phyloP scores from a whole-genome alignment of 2,888 invertebrate genomes.

The Cacoxenus indagator region DNA sequence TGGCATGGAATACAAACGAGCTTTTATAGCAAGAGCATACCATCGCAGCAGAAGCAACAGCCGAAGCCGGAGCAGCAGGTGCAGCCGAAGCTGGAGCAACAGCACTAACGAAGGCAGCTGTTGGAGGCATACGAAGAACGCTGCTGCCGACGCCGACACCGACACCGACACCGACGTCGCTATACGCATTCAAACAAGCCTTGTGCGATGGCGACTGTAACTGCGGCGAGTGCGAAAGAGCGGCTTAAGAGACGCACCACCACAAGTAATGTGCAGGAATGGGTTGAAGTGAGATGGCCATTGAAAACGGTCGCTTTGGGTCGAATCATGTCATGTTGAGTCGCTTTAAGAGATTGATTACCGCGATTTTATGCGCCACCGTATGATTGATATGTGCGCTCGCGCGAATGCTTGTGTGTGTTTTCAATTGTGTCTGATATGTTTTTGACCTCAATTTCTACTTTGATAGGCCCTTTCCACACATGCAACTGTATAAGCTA shows the following conservation, averaged over 20 bases:
- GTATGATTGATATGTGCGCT: constrained; percentile 22
- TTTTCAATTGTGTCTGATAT: constrained; percentile 34
- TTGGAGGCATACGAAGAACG: constrained; percentile 26
- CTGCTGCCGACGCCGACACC: no score
- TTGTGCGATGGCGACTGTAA: neutral
- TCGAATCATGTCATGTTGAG: no score
- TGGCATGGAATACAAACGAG: neutral
- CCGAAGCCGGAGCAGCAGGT: no score
- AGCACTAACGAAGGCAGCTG: neutral
- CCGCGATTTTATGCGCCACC: constrained; percentile 41
- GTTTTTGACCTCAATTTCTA: constrained; percentile 62
- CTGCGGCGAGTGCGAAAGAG: neutral
- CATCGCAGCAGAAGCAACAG: neutral
- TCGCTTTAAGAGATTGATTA: constrained; percentile 38
- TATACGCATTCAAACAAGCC: neutral
- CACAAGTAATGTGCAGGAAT: no score
- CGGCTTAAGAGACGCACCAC: no score
- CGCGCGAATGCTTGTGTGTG: constrained; percentile 35
- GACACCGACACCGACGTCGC: no score
- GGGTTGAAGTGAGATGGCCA: no score
- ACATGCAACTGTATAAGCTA: no score
- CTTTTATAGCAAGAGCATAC: neutral
- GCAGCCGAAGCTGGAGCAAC: constrained; percentile 19
- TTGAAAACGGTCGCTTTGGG: no score
- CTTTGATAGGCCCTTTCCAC: constrained; percentile 58